Percentiles rank a stretch among this genome's conserved stretches.
Evolutionary conservation across 1,140 invertebrate genomes (phyloP).

Genomic region (Zaprionus ghesquierei): DNA sequence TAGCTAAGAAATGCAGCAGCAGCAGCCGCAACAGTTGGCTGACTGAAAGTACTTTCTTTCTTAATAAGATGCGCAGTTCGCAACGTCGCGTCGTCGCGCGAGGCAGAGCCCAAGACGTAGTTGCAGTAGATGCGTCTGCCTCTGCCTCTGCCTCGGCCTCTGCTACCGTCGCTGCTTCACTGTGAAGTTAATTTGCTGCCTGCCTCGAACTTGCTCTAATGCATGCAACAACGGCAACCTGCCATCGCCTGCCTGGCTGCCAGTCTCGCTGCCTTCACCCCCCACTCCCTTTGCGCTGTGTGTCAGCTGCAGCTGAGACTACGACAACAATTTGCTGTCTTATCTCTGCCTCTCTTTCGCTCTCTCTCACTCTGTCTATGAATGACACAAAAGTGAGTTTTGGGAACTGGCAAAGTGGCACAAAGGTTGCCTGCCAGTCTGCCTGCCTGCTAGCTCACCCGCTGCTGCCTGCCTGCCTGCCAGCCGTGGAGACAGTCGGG

Average conservation of each 20-base stretch:
- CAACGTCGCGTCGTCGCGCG: conserved; percentile 31
- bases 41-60: conserved; percentile 80
- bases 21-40: conserved; percentile 53
- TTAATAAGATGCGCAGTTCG: conserved; percentile 78
- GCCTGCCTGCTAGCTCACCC: background rate
- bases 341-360: conserved; percentile 24
- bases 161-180: conserved; percentile 22
- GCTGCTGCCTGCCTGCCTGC: conserved; percentile 17
- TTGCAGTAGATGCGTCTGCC: conserved; percentile 31
- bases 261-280: too few species aligned
- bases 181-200: conserved; percentile 74
- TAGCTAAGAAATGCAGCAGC: conserved; percentile 44
- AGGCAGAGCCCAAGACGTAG: conserved; percentile 17
- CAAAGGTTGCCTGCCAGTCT: conserved; percentile 69
- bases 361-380: background rate
- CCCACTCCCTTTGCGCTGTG: background rate
- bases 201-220: conserved; percentile 77
- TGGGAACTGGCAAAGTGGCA: conserved; percentile 79
- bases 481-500: conserved; percentile 52
- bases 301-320: conserved; percentile 46
- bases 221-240: conserved; percentile 60
- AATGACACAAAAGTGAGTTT: conserved; percentile 79
- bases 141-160: conserved; percentile 23
- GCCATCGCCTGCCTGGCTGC: conserved; percentile 10
- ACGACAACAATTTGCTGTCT: conserved; percentile 67